Base-by-base conservation (phyloP, 2,113 vertebrate species). In the Esox niger region DNA sequence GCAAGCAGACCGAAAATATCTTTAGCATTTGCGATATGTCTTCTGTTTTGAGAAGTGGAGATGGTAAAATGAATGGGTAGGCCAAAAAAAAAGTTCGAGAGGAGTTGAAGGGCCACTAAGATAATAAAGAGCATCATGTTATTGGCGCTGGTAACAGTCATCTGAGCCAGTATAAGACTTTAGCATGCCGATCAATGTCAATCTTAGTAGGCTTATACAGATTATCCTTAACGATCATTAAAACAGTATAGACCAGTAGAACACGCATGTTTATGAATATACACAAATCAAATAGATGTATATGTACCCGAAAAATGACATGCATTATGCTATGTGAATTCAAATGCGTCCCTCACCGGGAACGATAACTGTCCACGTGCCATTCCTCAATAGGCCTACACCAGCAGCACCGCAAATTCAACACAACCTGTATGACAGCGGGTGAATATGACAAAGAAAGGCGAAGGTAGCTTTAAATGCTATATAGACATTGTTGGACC, bases 1-100 rank as follows among this genome's bases (percentile, higher is more conserved):
- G 80, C 73, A 81, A 77, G 72, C 71, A 85, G 79, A 80, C 81
- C 85, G 81, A 79, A 82, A 83, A 88, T 86, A 91, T 90, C 88
- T 89, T 75, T 74, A 80, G 86, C 87, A 91, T 90, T 88, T 87
- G 88, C 79, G 84, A 84, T 85, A 85, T 82, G 88, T 85, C 82
- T 88, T 81, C 79, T 88, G 88, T 91, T 89, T 79, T 81, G 87
- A 86, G 89, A 87, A 88, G 83, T 71, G 70, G 75, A 82, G 86
- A 86, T 84, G 83, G 86, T 87, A 90, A 90, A 89, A 90, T 84
- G 89, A 86, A 91, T 88, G 86, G 85, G 87, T 90, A 84, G 86
- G n/a, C n/a, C n/a, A n/a, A 85, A 90, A 89, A 90, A 87, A 84
- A 86, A 89, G 89, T 86, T 85, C 81, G 76, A 83, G 86, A 68